Conservation (phyloP, 2,888 invertebrate genomes). For the Disparrhopalites patrizii region DNA sequence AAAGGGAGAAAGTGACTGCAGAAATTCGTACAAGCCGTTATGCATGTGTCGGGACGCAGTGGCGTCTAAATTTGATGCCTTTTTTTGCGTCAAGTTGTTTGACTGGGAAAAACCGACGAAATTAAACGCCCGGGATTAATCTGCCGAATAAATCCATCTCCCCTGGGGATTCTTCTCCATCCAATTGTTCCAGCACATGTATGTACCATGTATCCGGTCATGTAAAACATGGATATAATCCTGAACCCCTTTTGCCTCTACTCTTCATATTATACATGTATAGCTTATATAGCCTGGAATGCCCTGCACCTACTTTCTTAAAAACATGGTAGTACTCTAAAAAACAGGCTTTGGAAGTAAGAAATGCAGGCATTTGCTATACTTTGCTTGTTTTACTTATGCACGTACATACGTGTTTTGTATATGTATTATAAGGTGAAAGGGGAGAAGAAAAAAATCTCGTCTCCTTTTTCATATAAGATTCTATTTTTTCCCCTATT, state of each 20-base stretch:
- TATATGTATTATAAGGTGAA: too few relatives aligned
- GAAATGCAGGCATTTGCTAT: neutral
- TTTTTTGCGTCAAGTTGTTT: constrained; percentile 27
- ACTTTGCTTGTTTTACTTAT: neutral
- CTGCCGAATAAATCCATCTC: constrained; percentile 35
- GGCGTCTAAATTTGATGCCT: constrained; percentile 18
- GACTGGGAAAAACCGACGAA: constrained; percentile 26
- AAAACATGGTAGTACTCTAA: neutral
- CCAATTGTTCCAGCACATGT: constrained; percentile 32
- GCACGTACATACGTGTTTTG: neutral
- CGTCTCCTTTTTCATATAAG: constrained; percentile 16
- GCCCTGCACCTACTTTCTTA: neutral
- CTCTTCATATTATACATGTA: too few relatives aligned
- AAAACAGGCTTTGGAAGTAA: neutral
- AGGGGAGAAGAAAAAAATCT: constrained; percentile 15
- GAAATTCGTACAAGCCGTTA: neutral
- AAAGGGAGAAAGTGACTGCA: neutral
- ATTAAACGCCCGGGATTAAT: constrained; percentile 35
- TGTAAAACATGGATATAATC: constrained; percentile 22
- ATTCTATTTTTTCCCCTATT: constrained; percentile 4
- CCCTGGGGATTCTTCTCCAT: constrained; percentile 32
- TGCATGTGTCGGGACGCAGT: neutral
- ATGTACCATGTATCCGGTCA: too few relatives aligned
- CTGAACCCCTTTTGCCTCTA: too few relatives aligned
- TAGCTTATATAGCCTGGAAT: too few relatives aligned